Base-by-base conservation (phyloP, 2,113 vertebrate genomes). In the Bostrychus sinensis region DNA sequence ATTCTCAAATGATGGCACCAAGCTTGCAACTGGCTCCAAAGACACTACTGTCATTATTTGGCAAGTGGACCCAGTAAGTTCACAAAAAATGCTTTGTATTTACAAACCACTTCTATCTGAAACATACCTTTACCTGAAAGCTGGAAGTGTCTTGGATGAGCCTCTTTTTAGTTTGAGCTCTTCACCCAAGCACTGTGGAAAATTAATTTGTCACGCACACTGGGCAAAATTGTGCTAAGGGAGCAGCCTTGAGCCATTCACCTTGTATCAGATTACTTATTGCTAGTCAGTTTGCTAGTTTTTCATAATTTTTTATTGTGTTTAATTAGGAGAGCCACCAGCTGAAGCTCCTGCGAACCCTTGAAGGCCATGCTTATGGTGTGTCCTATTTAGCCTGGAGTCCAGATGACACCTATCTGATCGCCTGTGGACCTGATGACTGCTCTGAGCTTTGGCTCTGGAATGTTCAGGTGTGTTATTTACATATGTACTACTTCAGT, bases 371-470 rank as follows among this genome's bases (percentile, higher is more conserved):
- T 2, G 96, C 97, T 0, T 99, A 99, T 0, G 97, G 97, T 4
- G 97, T 99, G 60, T 98, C 97, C 36, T 99, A 98, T 26, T 93
- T 99, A 70, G 96, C 97, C 51, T 99, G 97, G 97, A 99, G 97
- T 89, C 97, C 97, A 0, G 97, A 99, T 53, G 96, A 99, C 89
- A 94, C 92, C 85, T 98, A 98, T 82, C 92, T 99, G 85, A 96
- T 99, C 82, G 97, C 97, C 72, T 99, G 97, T 83, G 97, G 97
- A 72, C 97, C 97, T 11, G 97, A 99, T 71, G 97, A 99, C 93
- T 99, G 97, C 91, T 98, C 97, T 32, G 97, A 99, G 83, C 95
- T 99, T 67, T 99, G 97, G 97, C 95, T 99, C 72, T 99, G 97
- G 97, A 98, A 97, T 77, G 93, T 98, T 84, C 97, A 98, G 91